These are phyloP conservation scores for Chondrilla cf. caribensis DNA, from an alignment of 37 sponge, comb jelly and placozoan genomes.

Conservation along the genomic window DNA sequence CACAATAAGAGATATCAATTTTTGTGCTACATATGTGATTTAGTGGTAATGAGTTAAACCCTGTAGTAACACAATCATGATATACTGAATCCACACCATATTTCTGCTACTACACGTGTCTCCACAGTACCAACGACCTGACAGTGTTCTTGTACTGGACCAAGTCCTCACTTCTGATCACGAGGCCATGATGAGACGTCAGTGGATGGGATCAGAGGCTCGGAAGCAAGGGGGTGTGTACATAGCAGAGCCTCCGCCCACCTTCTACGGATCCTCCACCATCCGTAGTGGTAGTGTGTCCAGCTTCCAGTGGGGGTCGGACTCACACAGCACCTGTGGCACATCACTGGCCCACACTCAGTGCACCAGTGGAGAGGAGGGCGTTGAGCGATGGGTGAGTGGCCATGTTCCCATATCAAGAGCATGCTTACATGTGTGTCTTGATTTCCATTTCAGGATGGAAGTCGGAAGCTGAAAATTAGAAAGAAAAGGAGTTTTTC, in stretches of 20 bases:
- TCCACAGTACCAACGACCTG: background rate
- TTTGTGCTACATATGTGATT: too few species aligned
- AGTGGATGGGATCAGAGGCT: background rate
- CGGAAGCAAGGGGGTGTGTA: background rate
- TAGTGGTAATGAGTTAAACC: too few species aligned
- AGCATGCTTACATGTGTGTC: too few species aligned
- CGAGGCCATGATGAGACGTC: background rate
- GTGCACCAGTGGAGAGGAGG: background rate
- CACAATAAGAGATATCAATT: too few species aligned
- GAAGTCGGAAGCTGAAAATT: too few species aligned
- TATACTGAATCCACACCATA: too few species aligned
- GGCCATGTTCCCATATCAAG: too few species aligned
- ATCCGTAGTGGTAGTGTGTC: background rate
- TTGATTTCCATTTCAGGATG: too few species aligned
- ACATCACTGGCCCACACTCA: background rate
- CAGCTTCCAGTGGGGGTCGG: background rate
- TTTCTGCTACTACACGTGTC: too few species aligned
- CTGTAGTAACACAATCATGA: too few species aligned
- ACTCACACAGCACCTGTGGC: background rate
- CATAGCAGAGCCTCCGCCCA: background rate
- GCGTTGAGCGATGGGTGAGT: too few species aligned
- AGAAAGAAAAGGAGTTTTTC: too few species aligned
- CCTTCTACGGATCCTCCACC: slow-evolving; percentile 5
- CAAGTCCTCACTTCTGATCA: background rate
- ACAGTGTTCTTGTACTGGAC: background rate